Percentiles rank a stretch among this genome's conserved stretches.
Conservation (phyloP, 2,888 invertebrate genomes). For the Acleris sparsana region DNA sequence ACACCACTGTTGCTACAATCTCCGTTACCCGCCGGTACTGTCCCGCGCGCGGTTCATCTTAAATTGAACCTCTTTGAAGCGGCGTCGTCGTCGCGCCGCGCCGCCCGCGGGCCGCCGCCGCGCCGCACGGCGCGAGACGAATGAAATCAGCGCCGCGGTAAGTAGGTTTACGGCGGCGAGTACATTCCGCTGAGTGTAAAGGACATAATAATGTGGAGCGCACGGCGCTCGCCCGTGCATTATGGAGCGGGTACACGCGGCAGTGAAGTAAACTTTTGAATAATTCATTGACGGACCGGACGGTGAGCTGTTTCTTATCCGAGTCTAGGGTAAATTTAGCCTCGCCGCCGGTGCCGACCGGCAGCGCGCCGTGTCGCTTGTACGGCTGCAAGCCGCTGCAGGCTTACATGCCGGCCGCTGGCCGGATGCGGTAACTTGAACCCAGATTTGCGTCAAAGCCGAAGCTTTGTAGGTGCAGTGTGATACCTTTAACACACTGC, state of each 20-base stretch:
- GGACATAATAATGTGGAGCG: slow-evolving; percentile 22
- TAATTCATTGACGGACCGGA: slow-evolving; percentile 23
- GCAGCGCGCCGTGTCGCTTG: slow-evolving; percentile 1
- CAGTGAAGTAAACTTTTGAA: slow-evolving; percentile 30
- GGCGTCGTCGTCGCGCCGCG: neutral
- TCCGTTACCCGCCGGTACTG: neutral
- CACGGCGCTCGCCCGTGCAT: slow-evolving; percentile 16
- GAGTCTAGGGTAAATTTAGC: slow-evolving; percentile 23
- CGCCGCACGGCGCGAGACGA: neutral
- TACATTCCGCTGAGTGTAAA: slow-evolving; percentile 30
- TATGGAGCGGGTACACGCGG: slow-evolving; percentile 30
- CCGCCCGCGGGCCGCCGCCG: too few relatives aligned
- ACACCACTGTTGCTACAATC: neutral
- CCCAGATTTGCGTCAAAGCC: slow-evolving; percentile 13
- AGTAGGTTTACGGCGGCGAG: slow-evolving; percentile 14
- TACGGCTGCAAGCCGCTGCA: neutral
- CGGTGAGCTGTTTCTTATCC: slow-evolving; percentile 30
- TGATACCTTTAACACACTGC: slow-evolving; percentile 4
- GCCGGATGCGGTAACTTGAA: slow-evolving; percentile 17
- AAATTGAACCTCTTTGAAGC: slow-evolving; percentile 23
- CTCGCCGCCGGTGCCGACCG: neutral
- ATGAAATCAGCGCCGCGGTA: slow-evolving; percentile 19
- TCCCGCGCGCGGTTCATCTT: slow-evolving; percentile 5
- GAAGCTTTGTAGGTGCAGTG: slow-evolving; percentile 23
- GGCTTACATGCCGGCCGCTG: neutral